Conservation (phyloP, 2,797 vertebrate genomes). For the Poeciliopsis gracilis region DNA sequence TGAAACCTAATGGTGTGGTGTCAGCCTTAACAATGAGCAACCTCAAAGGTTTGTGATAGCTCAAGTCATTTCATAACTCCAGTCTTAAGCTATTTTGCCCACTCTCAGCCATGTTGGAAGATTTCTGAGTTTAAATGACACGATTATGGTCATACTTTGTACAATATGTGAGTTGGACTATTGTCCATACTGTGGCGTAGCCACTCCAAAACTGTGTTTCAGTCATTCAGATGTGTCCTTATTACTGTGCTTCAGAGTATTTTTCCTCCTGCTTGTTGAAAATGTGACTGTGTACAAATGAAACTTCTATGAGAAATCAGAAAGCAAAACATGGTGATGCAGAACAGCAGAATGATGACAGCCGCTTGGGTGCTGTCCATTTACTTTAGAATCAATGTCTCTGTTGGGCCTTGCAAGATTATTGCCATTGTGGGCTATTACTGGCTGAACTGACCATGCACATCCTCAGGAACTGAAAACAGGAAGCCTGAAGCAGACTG, state of each 20-base stretch:
- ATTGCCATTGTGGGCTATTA: slow-evolving; percentile 4
- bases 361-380: background rate
- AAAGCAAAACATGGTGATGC: background rate
- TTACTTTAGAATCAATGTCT: background rate
- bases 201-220: background rate
- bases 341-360: background rate
- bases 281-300: background rate
- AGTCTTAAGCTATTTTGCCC: background rate
- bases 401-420: background rate
- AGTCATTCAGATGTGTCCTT: background rate
- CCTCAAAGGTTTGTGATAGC: background rate
- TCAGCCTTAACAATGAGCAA: background rate
- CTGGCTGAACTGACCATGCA: slow-evolving; percentile 8
- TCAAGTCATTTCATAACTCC: background rate
- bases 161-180: background rate
- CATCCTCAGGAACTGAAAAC: slow-evolving; percentile 32
- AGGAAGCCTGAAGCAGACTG: slow-evolving; percentile 32
- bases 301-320: background rate
- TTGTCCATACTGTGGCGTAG: background rate
- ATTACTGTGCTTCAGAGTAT: background rate
- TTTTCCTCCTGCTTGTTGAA: background rate
- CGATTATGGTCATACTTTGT: too few species aligned
- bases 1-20: background rate
- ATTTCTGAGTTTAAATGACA: background rate
- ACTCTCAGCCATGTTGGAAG: background rate